Evolutionary conservation across 2,113 vertebrate genomes (phyloP), one percentile per base, ranked within the genome.

Genomic region (Salvelinus fontinalis): DNA sequence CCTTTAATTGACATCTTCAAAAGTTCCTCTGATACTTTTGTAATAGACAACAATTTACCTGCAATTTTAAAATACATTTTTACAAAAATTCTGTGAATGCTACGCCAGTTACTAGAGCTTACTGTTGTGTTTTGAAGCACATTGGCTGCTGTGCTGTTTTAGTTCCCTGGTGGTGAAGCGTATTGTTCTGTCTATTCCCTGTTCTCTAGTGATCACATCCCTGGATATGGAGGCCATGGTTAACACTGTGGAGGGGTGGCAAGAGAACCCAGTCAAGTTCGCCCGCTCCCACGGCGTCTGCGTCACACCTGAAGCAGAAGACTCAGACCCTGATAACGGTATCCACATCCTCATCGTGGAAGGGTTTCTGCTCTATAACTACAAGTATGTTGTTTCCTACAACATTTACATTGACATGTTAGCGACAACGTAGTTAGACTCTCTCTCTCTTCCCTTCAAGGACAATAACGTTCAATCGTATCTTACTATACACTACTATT

Each of bases 191-290:
- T 26, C 74, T 83, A 48, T 54, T 86, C 67, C 79, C 73, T 82
- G 75, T 87, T 80, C 39, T 85, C 54, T 65, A 95, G 94, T 95
- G 77, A 95, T 95, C 77, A 91, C 93, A 0, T 75, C 94, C 22
- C 18, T 95, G 82, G 94, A 95, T 57, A 95, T 95, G 95, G 94
- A 95, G 81, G 93, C 94, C 72, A 95, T 95, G 94, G 88, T 89
- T 76, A 93, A 92, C 87, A 95, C 94, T 0, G 69, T 95, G 8
- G 92, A 88, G 75, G 94, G 85, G 39, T 95, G 94, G 94, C 74
- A 89, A 0, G 94, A 95, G 82, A 95, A 95, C 84, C 94, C 94
- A 0, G 90, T 92, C 39, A 95, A 95, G 85, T 95, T 95, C 0
- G 94, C 94, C 34, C 89, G 92, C 12, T 94, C 94, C 5, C 94